A percentile compares a stretch with the other conserved stretches of the same genome.
Evolutionary conservation across 1,140 invertebrate genomes (phyloP).

Genomic region (Glossosoma conforme): DNA sequence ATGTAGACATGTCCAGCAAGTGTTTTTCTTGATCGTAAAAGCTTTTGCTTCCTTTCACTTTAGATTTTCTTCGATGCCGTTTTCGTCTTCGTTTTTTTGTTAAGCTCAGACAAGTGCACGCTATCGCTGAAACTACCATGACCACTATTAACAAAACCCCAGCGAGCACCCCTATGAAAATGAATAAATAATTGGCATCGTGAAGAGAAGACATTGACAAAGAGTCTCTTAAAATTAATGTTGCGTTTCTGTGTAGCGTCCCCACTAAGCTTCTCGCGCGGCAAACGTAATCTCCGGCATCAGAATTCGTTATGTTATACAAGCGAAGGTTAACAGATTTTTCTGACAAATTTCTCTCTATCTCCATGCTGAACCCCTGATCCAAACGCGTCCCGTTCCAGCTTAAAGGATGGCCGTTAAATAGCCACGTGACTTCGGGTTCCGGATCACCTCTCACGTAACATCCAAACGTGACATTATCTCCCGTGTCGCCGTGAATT

Average conservation of each 20-base stretch:
- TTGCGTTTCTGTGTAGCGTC: conserved; percentile 43
- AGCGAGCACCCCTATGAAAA: conserved; percentile 45
- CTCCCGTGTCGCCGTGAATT: conserved; percentile 41
- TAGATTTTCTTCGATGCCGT: conserved; percentile 54
- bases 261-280: conserved; percentile 44
- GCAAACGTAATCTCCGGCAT: conserved; percentile 47
- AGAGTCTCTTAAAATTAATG: conserved; percentile 40
- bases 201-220: conserved; percentile 42
- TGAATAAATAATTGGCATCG: conserved; percentile 44
- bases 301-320: conserved; percentile 44
- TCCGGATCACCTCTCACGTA: conserved; percentile 75
- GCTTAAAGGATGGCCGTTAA: conserved; percentile 33
- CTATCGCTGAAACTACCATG: conserved; percentile 29
- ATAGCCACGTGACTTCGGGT: conserved; percentile 68
- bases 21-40: conserved; percentile 83
- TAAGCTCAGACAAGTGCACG: conserved; percentile 41
- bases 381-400: conserved; percentile 40
- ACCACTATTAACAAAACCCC: conserved; percentile 39
- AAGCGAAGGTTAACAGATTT: conserved; percentile 48
- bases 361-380: conserved; percentile 10
- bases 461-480: conserved; percentile 76
- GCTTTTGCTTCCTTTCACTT: conserved; percentile 65
- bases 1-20: conserved; percentile 60
- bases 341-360: conserved; percentile 30
- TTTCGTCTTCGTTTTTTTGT: conserved; percentile 43